Conservation (phyloP, 2,113 vertebrate genomes). For the Rhynchopsitta pachyrhyncha region DNA sequence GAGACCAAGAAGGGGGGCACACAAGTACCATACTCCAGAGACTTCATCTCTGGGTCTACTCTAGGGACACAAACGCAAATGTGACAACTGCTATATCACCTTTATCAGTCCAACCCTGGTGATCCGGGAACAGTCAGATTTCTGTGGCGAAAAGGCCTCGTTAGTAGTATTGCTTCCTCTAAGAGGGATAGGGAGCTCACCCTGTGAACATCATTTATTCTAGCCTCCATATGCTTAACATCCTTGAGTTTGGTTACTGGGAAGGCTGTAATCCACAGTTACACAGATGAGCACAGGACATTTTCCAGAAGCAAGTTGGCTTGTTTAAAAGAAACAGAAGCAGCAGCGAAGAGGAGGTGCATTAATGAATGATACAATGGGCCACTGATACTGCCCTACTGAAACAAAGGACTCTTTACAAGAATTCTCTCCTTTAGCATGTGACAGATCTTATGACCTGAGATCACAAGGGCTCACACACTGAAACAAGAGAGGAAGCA, state of each 20-base stretch:
- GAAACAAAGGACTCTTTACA: slow-evolving; percentile 31
- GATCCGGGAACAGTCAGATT: neutral
- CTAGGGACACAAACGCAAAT: neutral
- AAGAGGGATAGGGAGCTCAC: neutral
- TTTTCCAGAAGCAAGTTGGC: neutral
- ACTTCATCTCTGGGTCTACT: neutral
- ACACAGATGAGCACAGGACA: neutral
- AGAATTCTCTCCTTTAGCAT: neutral
- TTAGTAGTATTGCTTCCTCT: neutral
- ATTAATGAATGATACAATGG: neutral
- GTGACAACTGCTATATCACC: neutral
- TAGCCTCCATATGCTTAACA: neutral
- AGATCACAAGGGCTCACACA: neutral
- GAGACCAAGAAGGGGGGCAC: neutral
- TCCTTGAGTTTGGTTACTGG: neutral
- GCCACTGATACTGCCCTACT: neutral
- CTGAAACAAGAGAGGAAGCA: neutral
- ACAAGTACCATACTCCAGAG: neutral
- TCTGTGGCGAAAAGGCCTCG: neutral
- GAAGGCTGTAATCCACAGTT: neutral
- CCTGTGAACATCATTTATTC: neutral
- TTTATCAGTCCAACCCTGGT: neutral
- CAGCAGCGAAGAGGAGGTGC: neutral
- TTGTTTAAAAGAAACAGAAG: neutral
- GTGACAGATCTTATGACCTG: neutral